phyloP scores from a whole-genome alignment of 2,888 invertebrate species.

The Drepana falcataria region DNA sequence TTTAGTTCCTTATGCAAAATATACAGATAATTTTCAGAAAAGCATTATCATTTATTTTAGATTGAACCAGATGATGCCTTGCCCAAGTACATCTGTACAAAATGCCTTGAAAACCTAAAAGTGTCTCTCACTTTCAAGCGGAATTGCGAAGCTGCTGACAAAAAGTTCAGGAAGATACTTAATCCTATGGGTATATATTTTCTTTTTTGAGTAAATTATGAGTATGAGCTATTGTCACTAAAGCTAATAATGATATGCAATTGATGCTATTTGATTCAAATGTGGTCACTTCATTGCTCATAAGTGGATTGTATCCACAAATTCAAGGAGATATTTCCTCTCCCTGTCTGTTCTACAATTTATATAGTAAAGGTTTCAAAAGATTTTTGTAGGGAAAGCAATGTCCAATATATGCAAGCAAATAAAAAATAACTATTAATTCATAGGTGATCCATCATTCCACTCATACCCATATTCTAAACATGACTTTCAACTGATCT shows the following conservation, averaged over 20 bases:
- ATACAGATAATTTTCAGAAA: too few relatives aligned
- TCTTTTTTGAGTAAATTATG: not conserved
- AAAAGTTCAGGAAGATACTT: constrained; percentile 58
- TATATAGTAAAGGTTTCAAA: too few relatives aligned
- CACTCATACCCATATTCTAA: constrained; percentile 70
- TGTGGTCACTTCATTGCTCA: too few relatives aligned
- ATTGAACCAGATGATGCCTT: constrained; percentile 59
- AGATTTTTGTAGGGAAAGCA: not conserved
- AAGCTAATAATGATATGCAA: too few relatives aligned
- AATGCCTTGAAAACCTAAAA: constrained; percentile 58
- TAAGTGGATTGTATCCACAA: too few relatives aligned
- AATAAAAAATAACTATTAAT: not conserved
- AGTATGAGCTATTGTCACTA: too few relatives aligned
- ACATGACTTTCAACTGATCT: constrained; percentile 66
- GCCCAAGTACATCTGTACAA: constrained; percentile 65
- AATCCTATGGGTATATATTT: constrained; percentile 54
- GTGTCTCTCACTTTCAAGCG: constrained; percentile 55
- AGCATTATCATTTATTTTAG: constrained; percentile 31
- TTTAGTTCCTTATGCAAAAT: too few relatives aligned
- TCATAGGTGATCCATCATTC: constrained; percentile 54
- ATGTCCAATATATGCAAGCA: not conserved
- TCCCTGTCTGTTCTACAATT: too few relatives aligned
- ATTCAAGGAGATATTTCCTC: too few relatives aligned
- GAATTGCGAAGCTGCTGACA: constrained; percentile 59
- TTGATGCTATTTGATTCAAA: too few relatives aligned